A percentile compares a stretch with the other conserved stretches of the same genome.
phyloP scores from a whole-genome alignment of 2,797 vertebrate genomes.

The Tapera naevia region DNA sequence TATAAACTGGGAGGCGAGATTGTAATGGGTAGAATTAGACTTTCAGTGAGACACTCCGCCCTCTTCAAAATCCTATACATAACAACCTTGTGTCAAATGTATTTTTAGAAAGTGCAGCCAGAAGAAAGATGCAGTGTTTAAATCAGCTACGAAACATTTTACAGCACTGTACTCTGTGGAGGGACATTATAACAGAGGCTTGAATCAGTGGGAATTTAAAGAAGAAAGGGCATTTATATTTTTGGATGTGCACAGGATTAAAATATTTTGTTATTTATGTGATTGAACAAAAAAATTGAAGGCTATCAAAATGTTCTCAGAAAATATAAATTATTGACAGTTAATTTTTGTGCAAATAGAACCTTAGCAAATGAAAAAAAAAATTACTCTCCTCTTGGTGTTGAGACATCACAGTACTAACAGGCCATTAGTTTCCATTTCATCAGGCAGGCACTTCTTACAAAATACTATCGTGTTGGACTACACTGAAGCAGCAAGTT shows the following conservation, averaged over 20 bases:
- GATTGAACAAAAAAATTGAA: not conserved
- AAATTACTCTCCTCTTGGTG: not conserved
- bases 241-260: not conserved
- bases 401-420: not conserved
- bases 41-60: slow-evolving; percentile 52
- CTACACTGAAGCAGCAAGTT: not conserved
- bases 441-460: not conserved
- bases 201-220: not conserved
- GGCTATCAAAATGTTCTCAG: not conserved
- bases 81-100: slow-evolving; percentile 31
- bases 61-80: slow-evolving; percentile 42
- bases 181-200: not conserved
- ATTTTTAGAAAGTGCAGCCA: slow-evolving; percentile 41
- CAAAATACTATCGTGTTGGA: not conserved
- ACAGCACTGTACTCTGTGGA: not conserved
- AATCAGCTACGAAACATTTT: slow-evolving; percentile 22
- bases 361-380: not conserved
- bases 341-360: slow-evolving; percentile 3
- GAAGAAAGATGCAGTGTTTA: not conserved
- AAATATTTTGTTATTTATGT: not conserved
- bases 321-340: not conserved
- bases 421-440: not conserved
- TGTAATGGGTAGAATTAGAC: slow-evolving; percentile 66
- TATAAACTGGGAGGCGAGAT: slow-evolving; percentile 63
- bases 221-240: not conserved